Base-by-base conservation (phyloP, 2,888 invertebrate genomes). In the Lepidocyrtinus sp. region DNA sequence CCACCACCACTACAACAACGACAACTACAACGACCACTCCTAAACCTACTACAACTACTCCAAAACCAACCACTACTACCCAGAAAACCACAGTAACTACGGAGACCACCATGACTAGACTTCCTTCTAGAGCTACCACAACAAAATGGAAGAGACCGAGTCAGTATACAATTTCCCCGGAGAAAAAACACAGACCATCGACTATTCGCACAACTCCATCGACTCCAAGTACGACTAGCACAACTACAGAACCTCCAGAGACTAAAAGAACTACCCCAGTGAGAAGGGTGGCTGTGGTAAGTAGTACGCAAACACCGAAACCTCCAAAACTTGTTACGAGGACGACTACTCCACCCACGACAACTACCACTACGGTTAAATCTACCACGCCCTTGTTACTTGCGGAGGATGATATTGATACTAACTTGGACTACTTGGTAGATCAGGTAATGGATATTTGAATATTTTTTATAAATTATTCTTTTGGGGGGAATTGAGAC, bases 131-230 rank as follows among this genome's bases (percentile, higher is more conserved):
- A 62, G 81, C 82, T 2, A 85, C 85, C 2, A 85, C 80, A 3
- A 83, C 82, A 21, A 80, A 82, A 62, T 84, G 81, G 69, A 82
- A 81, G n/a, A 78, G 83, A 24, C 75, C 87, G 1, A 76, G 85
- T 12, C 82, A 87, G 1, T 84, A 83, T 22, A 84, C 85, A 0
- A 74, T 84, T 22, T 84, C 85, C 22, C 84, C 87, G 17, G 80
- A 85, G 22, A 82, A 82, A 22, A 83, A 82, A 65, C 79, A 70
- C 2, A 65, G 76, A 15, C 62, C 50, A 50, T 67, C 88, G 12
- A 87, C 88, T 1, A 63, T 87, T 1, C 88, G 90, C 0, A 90
- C 89, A 72, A 90, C 87, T 72, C 90, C 90, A 1, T 85, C 88
- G 0, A 88, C 88, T 3, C 86, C 86, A 7, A 87, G 88, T 36